Evolutionary conservation across 2,797 vertebrate genomes (phyloP).

Genomic region (Australoheros facetus): DNA sequence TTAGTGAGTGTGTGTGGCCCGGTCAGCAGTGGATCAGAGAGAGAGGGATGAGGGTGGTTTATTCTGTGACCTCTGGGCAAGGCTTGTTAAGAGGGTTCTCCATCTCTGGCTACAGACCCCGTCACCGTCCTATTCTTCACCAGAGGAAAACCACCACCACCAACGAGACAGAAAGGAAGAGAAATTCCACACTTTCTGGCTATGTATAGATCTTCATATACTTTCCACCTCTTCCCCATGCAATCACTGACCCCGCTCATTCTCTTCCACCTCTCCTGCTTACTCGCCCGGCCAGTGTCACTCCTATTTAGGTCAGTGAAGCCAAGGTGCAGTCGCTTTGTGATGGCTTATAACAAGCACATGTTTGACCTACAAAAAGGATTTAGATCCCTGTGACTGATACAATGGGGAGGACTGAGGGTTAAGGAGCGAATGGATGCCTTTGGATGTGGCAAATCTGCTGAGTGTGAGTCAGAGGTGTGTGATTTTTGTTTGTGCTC

Average conservation of each 20-base stretch:
- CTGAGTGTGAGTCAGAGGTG: constrained; percentile 16
- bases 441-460: constrained; percentile 20
- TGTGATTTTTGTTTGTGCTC: constrained; percentile 8
- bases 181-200: constrained; percentile 23
- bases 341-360: constrained; percentile 44
- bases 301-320: constrained; percentile 77
- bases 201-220: constrained; percentile 64
- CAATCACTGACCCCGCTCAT: constrained; percentile 55
- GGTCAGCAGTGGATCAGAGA: constrained; percentile 60
- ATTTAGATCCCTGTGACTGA: constrained; percentile 50
- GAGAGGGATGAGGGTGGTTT: constrained; percentile 62
- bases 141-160: constrained; percentile 46
- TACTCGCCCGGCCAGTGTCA: constrained; percentile 64
- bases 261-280: constrained; percentile 53
- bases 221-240: constrained; percentile 65
- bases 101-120: constrained; percentile 48
- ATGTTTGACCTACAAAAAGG: constrained; percentile 54
- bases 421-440: constrained; percentile 19
- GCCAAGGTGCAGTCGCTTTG: constrained; percentile 42
- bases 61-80: constrained; percentile 63
- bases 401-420: constrained; percentile 18
- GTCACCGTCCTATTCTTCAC: constrained; percentile 59
- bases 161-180: constrained; percentile 14
- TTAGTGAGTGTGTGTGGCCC: constrained; percentile 59
- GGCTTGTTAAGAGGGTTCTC: constrained; percentile 68